These are phyloP conservation scores for Agrochola litura DNA, from an alignment of 2,888 invertebrate genomes.

Conservation along the genomic window DNA sequence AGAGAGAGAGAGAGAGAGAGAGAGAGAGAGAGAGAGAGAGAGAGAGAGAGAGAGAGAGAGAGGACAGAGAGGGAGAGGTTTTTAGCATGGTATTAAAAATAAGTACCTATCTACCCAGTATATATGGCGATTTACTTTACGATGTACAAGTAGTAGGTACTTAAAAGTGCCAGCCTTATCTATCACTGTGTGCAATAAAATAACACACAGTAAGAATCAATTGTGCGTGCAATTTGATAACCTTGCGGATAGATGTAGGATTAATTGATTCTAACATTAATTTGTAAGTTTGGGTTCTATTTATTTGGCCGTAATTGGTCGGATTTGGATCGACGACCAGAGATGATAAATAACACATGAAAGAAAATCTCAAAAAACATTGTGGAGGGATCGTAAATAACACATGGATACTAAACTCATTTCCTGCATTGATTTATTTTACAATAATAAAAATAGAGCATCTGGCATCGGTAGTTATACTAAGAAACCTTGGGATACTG, in stretches of 20 bases:
- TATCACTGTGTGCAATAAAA: too few relatives aligned
- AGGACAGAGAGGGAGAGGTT: too few relatives aligned
- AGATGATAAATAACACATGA: background rate
- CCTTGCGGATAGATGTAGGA: slow-evolving; percentile 28
- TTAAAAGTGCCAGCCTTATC: background rate
- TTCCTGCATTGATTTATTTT: slow-evolving; percentile 12
- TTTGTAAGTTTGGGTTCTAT: background rate
- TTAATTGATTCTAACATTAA: slow-evolving; percentile 19
- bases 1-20: background rate
- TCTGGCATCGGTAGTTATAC: slow-evolving; percentile 5
- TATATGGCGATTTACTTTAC: background rate
- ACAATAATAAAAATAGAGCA: slow-evolving; percentile 13
- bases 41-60: background rate
- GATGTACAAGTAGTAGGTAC: background rate
- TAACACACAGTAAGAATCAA: slow-evolving; percentile 24
- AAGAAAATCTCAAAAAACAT: too few relatives aligned
- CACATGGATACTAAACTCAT: slow-evolving; percentile 9
- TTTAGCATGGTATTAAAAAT: background rate
- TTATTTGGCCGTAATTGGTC: slow-evolving; percentile 5
- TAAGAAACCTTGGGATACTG: background rate
- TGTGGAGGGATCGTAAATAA: background rate
- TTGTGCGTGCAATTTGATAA: slow-evolving; percentile 31
- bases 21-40: background rate
- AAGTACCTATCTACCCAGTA: background rate
- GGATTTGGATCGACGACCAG: background rate